These are phyloP conservation scores for Xiphias gladius DNA, from an alignment of 2,113 vertebrate species.

Conservation along the genomic window DNA sequence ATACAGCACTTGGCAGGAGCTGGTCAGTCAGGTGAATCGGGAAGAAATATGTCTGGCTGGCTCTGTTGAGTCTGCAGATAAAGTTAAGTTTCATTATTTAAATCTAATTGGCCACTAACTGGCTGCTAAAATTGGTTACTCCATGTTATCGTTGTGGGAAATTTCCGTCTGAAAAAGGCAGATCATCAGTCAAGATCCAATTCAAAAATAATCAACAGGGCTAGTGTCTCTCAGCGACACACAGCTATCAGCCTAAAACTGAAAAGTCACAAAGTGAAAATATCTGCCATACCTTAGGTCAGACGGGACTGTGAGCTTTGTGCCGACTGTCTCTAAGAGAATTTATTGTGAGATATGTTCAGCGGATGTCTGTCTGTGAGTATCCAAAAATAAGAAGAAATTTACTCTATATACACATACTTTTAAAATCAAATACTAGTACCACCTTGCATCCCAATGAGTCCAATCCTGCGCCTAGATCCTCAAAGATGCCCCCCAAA, in stretches of 20 bases:
- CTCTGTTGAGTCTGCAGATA: slow-evolving; percentile 91
- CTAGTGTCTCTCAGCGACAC: background rate
- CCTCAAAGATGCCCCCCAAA: background rate
- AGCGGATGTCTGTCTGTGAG: background rate
- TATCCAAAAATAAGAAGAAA: background rate
- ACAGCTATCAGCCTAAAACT: background rate
- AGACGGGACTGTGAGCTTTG: background rate
- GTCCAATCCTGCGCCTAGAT: background rate
- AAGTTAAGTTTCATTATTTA: slow-evolving; percentile 21
- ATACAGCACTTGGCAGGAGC: slow-evolving; percentile 95
- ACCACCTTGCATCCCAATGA: background rate
- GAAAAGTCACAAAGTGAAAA: background rate
- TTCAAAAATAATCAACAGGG: background rate
- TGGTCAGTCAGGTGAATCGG: slow-evolving; percentile 98
- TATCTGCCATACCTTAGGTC: background rate
- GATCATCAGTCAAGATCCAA: background rate
- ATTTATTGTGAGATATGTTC: background rate
- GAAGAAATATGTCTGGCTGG: slow-evolving; percentile 99
- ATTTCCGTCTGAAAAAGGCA: background rate
- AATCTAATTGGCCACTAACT: background rate
- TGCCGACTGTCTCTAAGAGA: background rate
- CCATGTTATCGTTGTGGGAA: background rate
- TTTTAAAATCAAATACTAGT: background rate
- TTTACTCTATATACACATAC: too few species aligned
- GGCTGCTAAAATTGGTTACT: background rate